Evolutionary conservation across 1,140 invertebrate genomes (phyloP), one percentile per base, ranked within the genome.

Genomic region (Drosophila sp.): DNA sequence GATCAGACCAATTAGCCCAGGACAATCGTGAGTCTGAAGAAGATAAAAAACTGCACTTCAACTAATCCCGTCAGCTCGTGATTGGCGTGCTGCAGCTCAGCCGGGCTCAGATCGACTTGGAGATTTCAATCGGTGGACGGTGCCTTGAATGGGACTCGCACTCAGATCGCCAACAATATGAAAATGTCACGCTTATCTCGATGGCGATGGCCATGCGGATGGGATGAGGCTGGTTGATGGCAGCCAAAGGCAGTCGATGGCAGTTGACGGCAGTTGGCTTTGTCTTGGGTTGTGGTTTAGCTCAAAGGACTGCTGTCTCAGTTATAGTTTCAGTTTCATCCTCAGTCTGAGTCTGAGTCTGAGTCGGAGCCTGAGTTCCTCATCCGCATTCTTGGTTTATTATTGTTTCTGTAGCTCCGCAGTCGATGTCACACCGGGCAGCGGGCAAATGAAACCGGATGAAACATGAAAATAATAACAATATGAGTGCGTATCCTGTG

Each of bases 131-230:
- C 66, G 61, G 11, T 36, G 21, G 50, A 34, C 38, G 58, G 57
- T 62, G 70, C 64, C 38, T 56, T 59, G 66, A 59, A 78, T 74
- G 70, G 53, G 50, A 71, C 57, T 71, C 36, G 41, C 54, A 75
- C 75, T 62, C 16, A 66, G 81, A 90, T 90, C 87, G 64, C 61
- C 66, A 64, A 74, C 79, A 80, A 81, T 83, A 76, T 73, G 73
- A 81, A 90, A 91, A 91, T 91, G 89, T 90, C 90, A 91, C 82
- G 89, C 84, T 78, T 90, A 91, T 91, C 90, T 53, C 48, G 67
- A 61, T 58, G 38, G 45, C 5, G 57, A 46, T 32, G 18, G 7
- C 48, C 63, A 61, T 58, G 38, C 41, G 7, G 57, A 46, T 32
- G 18, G 7, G 57, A 46, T 32, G 18, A 16, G 32, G n/a, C 34